Conservation (phyloP, 2,797 vertebrate genomes). For the Chrosomus eos region DNA sequence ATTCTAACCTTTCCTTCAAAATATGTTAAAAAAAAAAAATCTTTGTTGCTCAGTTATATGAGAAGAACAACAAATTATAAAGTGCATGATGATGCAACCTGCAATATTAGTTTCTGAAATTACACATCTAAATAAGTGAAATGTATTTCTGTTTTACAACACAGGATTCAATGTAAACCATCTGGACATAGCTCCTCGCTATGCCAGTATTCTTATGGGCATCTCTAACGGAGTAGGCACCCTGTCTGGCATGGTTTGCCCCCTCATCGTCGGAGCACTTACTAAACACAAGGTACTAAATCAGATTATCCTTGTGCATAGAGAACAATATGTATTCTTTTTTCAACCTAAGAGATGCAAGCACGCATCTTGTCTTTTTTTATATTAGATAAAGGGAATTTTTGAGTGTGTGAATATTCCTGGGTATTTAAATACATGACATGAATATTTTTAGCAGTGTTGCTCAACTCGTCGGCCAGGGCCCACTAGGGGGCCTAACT, state of each 20-base stretch:
- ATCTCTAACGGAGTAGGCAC: slow-evolving; percentile 98
- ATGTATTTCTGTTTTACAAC: slow-evolving; percentile 32
- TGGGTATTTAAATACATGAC: not conserved
- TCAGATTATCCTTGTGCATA: not conserved
- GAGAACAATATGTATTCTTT: not conserved
- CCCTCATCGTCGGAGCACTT: slow-evolving; percentile 94
- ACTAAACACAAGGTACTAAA: slow-evolving; percentile 85
- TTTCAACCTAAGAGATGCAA: not conserved
- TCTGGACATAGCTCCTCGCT: slow-evolving; percentile 96
- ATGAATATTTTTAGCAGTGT: not conserved
- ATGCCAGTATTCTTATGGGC: slow-evolving; percentile 98
- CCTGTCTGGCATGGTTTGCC: slow-evolving; percentile 97
- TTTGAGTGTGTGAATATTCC: not conserved
- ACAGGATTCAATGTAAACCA: slow-evolving; percentile 98
- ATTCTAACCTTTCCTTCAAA: not conserved
- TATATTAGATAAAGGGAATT: not conserved
- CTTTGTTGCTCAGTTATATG: not conserved
- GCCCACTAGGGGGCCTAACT: not conserved
- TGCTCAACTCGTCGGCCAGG: not conserved
- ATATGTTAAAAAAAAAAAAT: too few relatives aligned
- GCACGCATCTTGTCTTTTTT: not conserved
- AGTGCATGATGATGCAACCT: not conserved
- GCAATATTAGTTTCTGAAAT: not conserved
- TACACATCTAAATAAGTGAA: not conserved
- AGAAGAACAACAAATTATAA: not conserved